Percentiles rank a stretch among this genome's conserved stretches.
Conservation (phyloP, 2,113 vertebrate genomes). For the Platanista minor region DNA sequence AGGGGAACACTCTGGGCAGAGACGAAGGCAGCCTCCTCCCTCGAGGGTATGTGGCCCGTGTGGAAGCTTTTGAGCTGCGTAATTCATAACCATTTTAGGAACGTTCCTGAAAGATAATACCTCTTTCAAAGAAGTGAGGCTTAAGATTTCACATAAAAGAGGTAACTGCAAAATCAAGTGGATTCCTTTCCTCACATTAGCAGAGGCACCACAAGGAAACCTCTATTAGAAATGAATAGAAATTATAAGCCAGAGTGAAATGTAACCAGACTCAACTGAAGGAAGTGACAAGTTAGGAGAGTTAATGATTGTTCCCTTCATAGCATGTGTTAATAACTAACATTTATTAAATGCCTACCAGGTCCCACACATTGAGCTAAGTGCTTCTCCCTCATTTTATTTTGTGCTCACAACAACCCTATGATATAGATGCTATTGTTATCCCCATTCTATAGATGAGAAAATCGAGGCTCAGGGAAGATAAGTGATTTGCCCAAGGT, state of each 20-base stretch:
- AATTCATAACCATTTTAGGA: background rate
- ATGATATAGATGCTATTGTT: background rate
- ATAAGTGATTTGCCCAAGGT: background rate
- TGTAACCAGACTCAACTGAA: background rate
- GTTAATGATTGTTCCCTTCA: background rate
- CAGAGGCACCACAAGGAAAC: background rate
- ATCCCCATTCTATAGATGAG: background rate
- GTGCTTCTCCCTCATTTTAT: background rate
- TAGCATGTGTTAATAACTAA: background rate
- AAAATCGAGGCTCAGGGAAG: background rate
- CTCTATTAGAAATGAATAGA: background rate
- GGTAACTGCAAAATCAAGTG: background rate
- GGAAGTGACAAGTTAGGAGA: background rate
- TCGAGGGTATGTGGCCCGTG: fast-evolving
- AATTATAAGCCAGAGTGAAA: background rate
- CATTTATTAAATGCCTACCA: background rate
- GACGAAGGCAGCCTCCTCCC: background rate
- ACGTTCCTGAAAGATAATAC: background rate
- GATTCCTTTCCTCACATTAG: background rate
- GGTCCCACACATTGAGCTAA: background rate
- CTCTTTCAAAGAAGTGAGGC: background rate
- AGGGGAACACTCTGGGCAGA: background rate
- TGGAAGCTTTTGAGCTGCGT: background rate
- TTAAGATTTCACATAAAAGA: background rate
- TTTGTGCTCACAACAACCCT: background rate